Evolutionary conservation across 2,797 vertebrate genomes (phyloP).

Genomic region (Clarias laeviceps): DNA sequence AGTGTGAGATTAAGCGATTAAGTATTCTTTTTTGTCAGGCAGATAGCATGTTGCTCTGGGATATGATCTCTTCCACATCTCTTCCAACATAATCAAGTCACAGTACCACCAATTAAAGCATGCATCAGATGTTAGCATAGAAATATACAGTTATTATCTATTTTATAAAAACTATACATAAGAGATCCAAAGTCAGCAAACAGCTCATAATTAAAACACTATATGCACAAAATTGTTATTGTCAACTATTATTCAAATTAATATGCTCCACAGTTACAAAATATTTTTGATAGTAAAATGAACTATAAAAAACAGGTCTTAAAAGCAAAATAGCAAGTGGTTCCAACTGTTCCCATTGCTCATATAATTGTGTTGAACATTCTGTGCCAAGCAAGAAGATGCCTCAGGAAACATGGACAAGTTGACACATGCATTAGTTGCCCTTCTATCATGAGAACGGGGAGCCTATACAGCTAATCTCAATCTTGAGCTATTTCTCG

Average conservation of each 20-base stretch:
- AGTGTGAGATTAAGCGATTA: neutral
- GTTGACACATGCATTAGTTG: constrained; percentile 2
- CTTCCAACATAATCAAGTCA: neutral
- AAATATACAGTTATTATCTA: neutral
- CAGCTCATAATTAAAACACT: neutral
- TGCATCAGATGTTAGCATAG: neutral
- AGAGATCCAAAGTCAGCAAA: neutral
- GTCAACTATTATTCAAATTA: neutral
- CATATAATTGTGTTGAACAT: neutral
- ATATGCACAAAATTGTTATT: neutral
- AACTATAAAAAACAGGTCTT: neutral
- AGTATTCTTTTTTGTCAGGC: neutral
- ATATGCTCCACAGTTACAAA: neutral
- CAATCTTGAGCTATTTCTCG: neutral
- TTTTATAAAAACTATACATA: neutral
- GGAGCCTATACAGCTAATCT: neutral
- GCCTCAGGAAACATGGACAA: neutral
- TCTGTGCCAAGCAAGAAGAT: neutral
- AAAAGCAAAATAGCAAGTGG: neutral
- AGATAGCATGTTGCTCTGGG: neutral
- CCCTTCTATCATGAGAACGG: neutral
- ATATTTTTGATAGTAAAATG: neutral
- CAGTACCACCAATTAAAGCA: neutral
- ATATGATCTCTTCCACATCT: neutral
- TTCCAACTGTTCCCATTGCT: neutral